Evolutionary conservation across 53 echinoderm and acorn worm species (phyloP).

Genomic region (Temnopleurus reevesii): DNA sequence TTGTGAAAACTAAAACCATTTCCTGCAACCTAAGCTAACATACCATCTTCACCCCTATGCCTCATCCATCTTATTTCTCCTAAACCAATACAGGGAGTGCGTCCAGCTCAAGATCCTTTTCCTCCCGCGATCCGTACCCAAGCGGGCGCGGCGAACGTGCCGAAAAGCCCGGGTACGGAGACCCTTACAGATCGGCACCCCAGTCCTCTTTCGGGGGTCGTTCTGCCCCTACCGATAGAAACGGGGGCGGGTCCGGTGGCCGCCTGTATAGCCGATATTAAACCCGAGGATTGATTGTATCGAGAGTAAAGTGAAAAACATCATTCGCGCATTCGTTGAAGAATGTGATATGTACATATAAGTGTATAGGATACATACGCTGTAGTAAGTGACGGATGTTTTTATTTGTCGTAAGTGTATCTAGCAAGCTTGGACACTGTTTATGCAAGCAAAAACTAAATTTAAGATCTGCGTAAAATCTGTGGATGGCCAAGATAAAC

Average conservation of each 20-base stretch:
- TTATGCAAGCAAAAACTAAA: not conserved
- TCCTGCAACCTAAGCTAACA: not conserved
- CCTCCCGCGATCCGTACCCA: constrained; percentile 47
- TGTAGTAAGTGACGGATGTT: not conserved
- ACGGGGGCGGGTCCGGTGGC: not conserved
- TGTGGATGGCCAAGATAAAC: not conserved
- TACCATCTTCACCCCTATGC: not conserved
- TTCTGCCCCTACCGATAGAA: constrained; percentile 40
- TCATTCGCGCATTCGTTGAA: not conserved
- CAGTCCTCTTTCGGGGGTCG: constrained; percentile 40
- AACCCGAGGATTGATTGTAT: not conserved
- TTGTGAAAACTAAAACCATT: too few species aligned
- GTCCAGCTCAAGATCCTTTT: constrained; percentile 34
- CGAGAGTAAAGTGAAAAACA: not conserved
- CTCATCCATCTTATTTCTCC: constrained; percentile 30
- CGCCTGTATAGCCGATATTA: constrained; percentile 37
- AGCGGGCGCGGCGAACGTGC: constrained; percentile 52
- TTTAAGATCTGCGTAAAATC: not conserved
- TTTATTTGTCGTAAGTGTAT: not conserved
- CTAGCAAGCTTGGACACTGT: not conserved
- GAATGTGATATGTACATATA: not conserved
- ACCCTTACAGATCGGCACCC: constrained; percentile 36
- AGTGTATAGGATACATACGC: not conserved
- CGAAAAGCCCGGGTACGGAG: constrained; percentile 44
- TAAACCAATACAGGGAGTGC: constrained; percentile 29